Base-by-base conservation (phyloP, 1,140 invertebrate species). In the Sitophilus oryzae region DNA sequence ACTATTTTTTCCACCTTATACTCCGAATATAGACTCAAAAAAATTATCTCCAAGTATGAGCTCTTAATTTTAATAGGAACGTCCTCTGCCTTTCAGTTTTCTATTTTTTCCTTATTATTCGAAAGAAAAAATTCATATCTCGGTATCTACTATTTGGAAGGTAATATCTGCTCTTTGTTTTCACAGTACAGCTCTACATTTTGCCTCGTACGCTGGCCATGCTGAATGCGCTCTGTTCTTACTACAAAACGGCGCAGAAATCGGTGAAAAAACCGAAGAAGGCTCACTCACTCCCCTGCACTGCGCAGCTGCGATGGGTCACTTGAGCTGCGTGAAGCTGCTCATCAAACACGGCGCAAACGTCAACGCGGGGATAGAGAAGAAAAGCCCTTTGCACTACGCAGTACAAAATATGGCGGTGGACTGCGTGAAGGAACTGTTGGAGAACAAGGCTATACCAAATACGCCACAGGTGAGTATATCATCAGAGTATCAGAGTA, bases 201-300 rank as follows among this genome's bases (percentile, higher is more conserved):
- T 92, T 58, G 86, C 89, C 30, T 82, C 86, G 43, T 77, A 78
- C 60, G 77, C 77, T n/a, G 83, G 83, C 1, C 81, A 79, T 36
- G 71, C 76, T 18, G 80, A 81, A 46, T 83, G 84, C 52, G 74
- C 84, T 0, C 79, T 78, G 61, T 65, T 84, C 11, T 63, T 91
- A 15, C 65, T 90, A 9, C 77, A 82, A 37, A 64, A 77, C 20
- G 81, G 81, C 21, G 83, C 84, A 0, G 73, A 83, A 63, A 79
- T 84, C 0, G 78, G 80, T 58, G 77, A 74, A 48, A 88, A 82
- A 81, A 88, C 90, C 68, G 73, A 69, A 1, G 71, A 69, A 9
- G 74, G 79, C 34, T 81, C 82, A 63, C 82, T 80, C 3, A 89
- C 87, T 3, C 83, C 88, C 1, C 69, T 91, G 16, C 85, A 89